Conservation (phyloP, 1,140 invertebrate species). For the Drosophila kanapiae region DNA sequence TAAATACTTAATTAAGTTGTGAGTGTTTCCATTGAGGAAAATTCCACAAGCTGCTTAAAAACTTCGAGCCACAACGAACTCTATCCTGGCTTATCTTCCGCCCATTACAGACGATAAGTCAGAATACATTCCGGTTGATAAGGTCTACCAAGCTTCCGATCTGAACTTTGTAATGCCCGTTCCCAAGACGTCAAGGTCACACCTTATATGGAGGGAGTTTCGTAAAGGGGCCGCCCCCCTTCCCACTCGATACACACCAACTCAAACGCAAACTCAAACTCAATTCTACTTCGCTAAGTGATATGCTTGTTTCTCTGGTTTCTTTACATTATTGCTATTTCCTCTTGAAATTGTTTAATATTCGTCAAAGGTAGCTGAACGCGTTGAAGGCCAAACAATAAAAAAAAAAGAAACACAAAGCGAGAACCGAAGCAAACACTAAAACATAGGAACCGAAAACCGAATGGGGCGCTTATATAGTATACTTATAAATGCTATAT, state of each 20-base stretch:
- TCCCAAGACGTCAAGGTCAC: conserved; percentile 44
- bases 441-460: conserved; percentile 58
- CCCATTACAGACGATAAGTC: conserved; percentile 36
- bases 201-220: not conserved
- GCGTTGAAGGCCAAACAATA: conserved; percentile 79
- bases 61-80: conserved; percentile 18
- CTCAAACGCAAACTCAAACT: conserved; percentile 15
- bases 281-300: conserved; percentile 73
- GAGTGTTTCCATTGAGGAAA: not conserved
- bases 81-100: conserved; percentile 43
- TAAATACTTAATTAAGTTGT: not conserved
- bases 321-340: conserved; percentile 78
- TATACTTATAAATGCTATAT: conserved; percentile 39
- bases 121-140: conserved; percentile 24
- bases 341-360: conserved; percentile 80
- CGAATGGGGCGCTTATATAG: conserved; percentile 45
- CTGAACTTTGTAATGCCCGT: conserved; percentile 49
- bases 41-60: too few relatives aligned
- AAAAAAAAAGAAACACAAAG: conserved; percentile 22
- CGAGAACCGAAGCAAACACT: conserved; percentile 35
- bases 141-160: conserved; percentile 22
- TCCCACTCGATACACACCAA: conserved; percentile 15
- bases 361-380: conserved; percentile 81
- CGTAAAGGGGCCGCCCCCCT: not conserved
- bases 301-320: conserved; percentile 74